Base-by-base conservation (phyloP, 2,888 invertebrate species). In the Diaprepes abbreviatus region DNA sequence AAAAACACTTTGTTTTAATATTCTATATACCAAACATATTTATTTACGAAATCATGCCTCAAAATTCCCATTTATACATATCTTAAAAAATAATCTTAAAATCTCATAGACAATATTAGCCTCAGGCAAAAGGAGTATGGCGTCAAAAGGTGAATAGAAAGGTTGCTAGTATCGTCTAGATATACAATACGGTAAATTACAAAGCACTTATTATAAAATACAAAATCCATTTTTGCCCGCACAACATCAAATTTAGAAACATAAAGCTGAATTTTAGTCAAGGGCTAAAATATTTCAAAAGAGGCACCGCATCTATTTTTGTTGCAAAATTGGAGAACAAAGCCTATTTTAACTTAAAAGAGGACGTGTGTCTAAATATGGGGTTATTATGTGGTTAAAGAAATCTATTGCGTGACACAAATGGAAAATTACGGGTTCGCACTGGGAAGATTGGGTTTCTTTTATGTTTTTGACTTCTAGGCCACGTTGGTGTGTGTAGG, bases 281-380 rank as follows among this genome's bases (percentile, higher is more conserved):
- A 50, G 28, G 28, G 48, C 43, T 43, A 1, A 17, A 21, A 19
- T 2, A 19, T 43, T 43, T 43, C 19, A 43, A 43, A 43, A 19
- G 43, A 10, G 19, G n/a, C 28, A 50, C 48, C 48, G 48, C 48
- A 7, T 50, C 48, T 50, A 50, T 50, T 50, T 71, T 71, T 36
- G 28, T 9, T 57, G 35, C 45, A 33, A 50, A 54, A 54, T 54
- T 54, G 9, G 10, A 54, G 35, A 54, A 50, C 28, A 50, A 50
- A 50, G 14, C 48, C 7, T 21, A 7, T 54, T 54, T 54, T n/a
- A 28, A 28, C 36, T 54, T 19, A 12, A 14, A 35, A 35, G 21
- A 12, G 54, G 54, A 31, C 12, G 50, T 54, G 36, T 54, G 35
- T 16, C 19, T 54, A 54, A 54, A 54, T 36, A 36, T 19, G n/a